phyloP scores from a whole-genome alignment of 2,888 invertebrate species.

The Ramazzottius varieornatus region DNA sequence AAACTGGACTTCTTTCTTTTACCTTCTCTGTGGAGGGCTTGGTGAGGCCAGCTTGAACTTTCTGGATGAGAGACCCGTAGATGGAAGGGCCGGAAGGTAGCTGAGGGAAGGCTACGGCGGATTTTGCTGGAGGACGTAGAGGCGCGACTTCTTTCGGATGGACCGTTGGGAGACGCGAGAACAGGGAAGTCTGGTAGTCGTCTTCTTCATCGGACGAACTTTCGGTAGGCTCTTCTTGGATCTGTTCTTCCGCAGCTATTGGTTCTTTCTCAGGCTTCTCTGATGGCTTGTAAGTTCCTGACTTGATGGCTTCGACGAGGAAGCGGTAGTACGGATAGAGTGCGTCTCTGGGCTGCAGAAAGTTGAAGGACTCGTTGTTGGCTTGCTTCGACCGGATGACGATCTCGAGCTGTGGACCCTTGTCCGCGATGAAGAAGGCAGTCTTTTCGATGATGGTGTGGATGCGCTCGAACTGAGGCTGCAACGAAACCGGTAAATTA shows the following conservation, averaged over 20 bases:
- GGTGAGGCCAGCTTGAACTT: background rate
- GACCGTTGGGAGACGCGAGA: no score
- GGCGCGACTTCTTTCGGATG: background rate
- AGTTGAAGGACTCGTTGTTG: slow-evolving; percentile 70
- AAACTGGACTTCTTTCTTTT: background rate
- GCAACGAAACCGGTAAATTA: slow-evolving; percentile 10
- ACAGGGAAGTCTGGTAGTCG: background rate
- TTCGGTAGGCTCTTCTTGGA: background rate
- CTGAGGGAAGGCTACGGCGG: background rate
- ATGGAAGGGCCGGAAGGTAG: background rate
- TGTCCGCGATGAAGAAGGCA: slow-evolving; percentile 33
- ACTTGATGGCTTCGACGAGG: slow-evolving; percentile 21
- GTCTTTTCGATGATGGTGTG: slow-evolving; percentile 83
- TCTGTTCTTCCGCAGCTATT: no score
- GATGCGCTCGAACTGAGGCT: slow-evolving; percentile 63
- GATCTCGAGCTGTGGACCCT: slow-evolving; percentile 94
- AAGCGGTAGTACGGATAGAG: slow-evolving; percentile 70
- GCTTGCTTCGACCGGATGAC: slow-evolving; percentile 87
- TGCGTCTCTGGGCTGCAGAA: slow-evolving; percentile 55
- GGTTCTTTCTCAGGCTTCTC: background rate
- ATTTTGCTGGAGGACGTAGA: background rate
- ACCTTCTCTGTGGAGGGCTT: no score
- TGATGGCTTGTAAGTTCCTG: slow-evolving; percentile 20
- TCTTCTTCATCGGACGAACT: background rate
- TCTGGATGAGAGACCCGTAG: background rate